Conservation (phyloP, 2,888 invertebrate genomes). For the Saturnia japonica region DNA sequence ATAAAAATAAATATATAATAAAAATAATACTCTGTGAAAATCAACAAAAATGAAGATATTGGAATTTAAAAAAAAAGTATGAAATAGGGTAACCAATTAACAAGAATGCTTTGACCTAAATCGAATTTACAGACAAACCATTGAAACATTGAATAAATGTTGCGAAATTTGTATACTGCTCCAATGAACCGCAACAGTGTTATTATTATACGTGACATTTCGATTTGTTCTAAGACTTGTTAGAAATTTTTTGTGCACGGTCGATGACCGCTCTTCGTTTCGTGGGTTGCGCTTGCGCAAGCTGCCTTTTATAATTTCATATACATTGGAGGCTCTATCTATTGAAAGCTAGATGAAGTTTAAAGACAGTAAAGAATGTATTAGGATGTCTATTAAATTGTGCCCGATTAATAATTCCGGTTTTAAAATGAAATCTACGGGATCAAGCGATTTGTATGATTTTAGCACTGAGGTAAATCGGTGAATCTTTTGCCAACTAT, state of each 20-base stretch:
- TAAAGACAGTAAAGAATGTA: neutral
- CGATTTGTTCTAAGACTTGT: slow-evolving; percentile 10
- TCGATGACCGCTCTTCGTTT: slow-evolving; percentile 30
- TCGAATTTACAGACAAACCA: neutral
- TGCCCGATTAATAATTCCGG: neutral
- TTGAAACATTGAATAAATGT: neutral
- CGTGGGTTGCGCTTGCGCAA: slow-evolving; percentile 28
- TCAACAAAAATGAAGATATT: neutral
- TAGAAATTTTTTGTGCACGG: slow-evolving; percentile 30
- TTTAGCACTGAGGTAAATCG: neutral
- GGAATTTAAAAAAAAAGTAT: neutral
- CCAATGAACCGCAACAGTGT: slow-evolving; percentile 7
- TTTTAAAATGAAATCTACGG: neutral
- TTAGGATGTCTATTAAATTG: neutral
- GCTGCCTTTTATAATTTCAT: neutral
- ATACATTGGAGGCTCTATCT: slow-evolving; percentile 5
- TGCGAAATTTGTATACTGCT: slow-evolving; percentile 9
- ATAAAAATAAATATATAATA: too few species aligned
- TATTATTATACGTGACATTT: slow-evolving; percentile 8
- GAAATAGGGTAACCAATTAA: neutral
- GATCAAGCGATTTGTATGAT: neutral
- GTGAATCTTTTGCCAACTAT: too few species aligned
- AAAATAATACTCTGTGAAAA: neutral
- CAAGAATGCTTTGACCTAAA: neutral
- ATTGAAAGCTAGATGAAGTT: neutral